Evolutionary conservation across 2,797 vertebrate genomes (phyloP).

Genomic region (Apogon talboti): DNA sequence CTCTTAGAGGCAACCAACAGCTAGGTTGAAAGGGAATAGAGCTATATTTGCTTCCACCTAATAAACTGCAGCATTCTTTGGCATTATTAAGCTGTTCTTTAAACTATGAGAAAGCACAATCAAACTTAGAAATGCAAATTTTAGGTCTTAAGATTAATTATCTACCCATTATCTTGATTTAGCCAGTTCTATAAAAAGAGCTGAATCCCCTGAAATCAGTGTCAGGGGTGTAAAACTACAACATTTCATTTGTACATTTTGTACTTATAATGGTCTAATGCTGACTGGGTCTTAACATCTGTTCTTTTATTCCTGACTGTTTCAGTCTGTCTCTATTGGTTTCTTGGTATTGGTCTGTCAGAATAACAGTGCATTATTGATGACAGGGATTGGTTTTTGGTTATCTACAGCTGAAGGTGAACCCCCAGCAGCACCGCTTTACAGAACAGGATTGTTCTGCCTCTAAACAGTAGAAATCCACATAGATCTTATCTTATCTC

Average conservation of each 20-base stretch:
- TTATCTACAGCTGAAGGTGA: constrained; percentile 14
- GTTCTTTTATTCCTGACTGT: neutral
- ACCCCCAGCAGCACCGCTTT: neutral
- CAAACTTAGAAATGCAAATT: neutral
- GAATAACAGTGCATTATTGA: constrained; percentile 5
- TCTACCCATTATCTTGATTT: too few species aligned
- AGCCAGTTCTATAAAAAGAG: too few species aligned
- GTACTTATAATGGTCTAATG: neutral
- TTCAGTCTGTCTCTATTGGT: constrained; percentile 1
- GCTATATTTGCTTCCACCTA: constrained; percentile 7
- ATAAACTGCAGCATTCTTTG: neutral
- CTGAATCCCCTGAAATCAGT: too few species aligned
- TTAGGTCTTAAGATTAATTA: too few species aligned
- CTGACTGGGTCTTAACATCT: too few species aligned
- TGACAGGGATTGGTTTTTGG: neutral
- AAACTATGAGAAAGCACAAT: neutral
- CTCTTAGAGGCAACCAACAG: constrained; percentile 9
- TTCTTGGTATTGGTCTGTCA: neutral
- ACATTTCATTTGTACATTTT: neutral
- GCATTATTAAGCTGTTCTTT: constrained; percentile 3
- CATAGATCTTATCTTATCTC: constrained; percentile 1
- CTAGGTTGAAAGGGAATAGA: constrained; percentile 6
- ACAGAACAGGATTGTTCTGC: neutral
- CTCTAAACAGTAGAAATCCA: constrained; percentile 6
- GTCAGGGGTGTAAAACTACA: too few species aligned